Conservation (phyloP, 2,113 vertebrate genomes). For the Xenus cinereus region DNA sequence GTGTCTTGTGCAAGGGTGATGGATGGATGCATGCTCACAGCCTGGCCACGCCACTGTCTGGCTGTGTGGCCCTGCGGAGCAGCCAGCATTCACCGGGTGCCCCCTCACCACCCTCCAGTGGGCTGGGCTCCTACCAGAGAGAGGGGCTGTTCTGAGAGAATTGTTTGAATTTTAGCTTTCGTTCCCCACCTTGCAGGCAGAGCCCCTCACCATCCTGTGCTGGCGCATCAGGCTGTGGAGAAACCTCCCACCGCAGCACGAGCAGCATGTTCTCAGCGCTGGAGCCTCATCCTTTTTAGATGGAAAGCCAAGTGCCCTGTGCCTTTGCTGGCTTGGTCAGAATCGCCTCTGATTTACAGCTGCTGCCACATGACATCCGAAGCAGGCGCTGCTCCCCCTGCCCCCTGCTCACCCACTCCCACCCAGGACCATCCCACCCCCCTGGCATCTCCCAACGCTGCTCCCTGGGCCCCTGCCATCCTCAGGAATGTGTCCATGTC, state of each 20-base stretch:
- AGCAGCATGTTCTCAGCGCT: neutral
- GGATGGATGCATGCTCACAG: neutral
- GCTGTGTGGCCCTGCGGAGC: neutral
- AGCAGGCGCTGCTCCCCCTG: neutral
- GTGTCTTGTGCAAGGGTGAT: neutral
- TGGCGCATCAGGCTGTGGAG: accelerated
- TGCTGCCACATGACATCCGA: neutral
- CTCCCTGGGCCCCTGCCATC: neutral
- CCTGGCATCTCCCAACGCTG: neutral
- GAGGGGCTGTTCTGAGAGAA: neutral
- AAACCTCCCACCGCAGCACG: accelerated
- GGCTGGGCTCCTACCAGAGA: accelerated
- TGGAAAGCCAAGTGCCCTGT: too few species aligned
- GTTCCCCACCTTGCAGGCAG: neutral
- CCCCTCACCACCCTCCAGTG: neutral
- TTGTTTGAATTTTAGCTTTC: neutral
- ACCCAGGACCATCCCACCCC: neutral
- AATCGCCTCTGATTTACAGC: neutral
- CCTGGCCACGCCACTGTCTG: neutral
- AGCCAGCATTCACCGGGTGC: neutral
- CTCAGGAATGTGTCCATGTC: accelerated
- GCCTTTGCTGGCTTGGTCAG: neutral
- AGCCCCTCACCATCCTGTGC: accelerated
- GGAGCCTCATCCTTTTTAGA: neutral
- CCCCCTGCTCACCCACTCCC: accelerated